Conservation (phyloP, 1,140 invertebrate genomes). For the Triops longicaudatus region DNA sequence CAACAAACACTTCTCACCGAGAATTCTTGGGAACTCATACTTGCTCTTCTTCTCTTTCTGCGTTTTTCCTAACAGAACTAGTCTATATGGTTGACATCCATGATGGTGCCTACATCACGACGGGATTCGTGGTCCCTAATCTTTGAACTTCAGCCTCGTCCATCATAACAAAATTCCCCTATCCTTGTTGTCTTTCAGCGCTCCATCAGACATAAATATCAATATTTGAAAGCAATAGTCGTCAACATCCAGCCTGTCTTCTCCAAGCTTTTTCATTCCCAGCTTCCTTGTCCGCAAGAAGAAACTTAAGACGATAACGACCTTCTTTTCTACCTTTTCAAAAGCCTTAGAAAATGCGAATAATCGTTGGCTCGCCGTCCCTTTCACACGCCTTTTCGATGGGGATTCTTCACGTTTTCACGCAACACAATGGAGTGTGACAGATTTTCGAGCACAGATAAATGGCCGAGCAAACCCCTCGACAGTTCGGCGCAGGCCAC, state of each 20-base stretch:
- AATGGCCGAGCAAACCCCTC: not conserved
- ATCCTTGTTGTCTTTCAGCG: not conserved
- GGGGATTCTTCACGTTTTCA: not conserved
- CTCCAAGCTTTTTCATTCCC: not conserved
- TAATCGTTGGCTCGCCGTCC: not conserved
- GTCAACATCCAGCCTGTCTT: not conserved
- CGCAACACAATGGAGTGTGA: constrained; percentile 14
- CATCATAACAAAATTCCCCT: not conserved
- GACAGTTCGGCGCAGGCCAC: not conserved
- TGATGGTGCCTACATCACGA: not conserved
- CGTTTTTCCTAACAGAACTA: not conserved
- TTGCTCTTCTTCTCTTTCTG: not conserved
- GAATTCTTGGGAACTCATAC: not conserved
- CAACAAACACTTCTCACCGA: not conserved
- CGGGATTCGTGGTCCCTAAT: not conserved
- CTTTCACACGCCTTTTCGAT: not conserved
- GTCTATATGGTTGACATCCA: not conserved
- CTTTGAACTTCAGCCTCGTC: constrained; percentile 2
- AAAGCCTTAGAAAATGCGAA: not conserved
- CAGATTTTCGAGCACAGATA: not conserved
- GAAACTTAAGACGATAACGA: not conserved
- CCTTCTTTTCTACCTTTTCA: not conserved
- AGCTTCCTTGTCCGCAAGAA: not conserved
- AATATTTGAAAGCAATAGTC: not conserved
- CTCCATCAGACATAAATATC: constrained; percentile 15